These are phyloP conservation scores for Hemicentrotus pulcherrimus DNA, from an alignment of 35 echinoderm and acorn worm genomes.

Conservation along the genomic window DNA sequence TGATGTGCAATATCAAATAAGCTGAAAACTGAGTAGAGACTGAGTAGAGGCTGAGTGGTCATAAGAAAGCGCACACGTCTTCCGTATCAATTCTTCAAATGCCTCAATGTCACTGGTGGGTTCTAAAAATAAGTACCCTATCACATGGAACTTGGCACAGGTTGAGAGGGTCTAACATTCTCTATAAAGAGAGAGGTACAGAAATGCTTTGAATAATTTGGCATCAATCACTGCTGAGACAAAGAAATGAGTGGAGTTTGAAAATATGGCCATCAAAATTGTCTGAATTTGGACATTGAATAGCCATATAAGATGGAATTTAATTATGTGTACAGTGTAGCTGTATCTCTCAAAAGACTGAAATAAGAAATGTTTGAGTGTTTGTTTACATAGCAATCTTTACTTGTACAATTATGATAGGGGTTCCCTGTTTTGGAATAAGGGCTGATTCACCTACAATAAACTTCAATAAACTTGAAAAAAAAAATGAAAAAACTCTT, in stretches of 20 bases:
- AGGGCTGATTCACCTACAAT: too few species aligned
- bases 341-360: too few species aligned
- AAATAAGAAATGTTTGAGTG: too few species aligned
- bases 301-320: not conserved
- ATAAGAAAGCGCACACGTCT: not conserved
- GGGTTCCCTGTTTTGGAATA: too few species aligned
- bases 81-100: constrained; percentile 15
- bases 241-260: not conserved
- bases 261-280: not conserved
- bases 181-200: not conserved
- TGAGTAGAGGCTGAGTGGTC: not conserved
- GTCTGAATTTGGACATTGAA: not conserved
- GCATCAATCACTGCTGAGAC: not conserved
- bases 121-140: constrained; percentile 1
- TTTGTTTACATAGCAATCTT: too few species aligned
- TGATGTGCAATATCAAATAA: too few species aligned
- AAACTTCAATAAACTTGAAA: too few species aligned
- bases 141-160: not conserved
- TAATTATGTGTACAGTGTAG: not conserved
- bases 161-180: not conserved
- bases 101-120: constrained; percentile 27
- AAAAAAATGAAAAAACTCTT: too few species aligned
- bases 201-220: not conserved
- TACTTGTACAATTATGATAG: too few species aligned
- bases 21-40: too few species aligned